These are phyloP conservation scores for Euwallacea fornicatus DNA, from an alignment of 1,140 invertebrate genomes.

Conservation along the genomic window DNA sequence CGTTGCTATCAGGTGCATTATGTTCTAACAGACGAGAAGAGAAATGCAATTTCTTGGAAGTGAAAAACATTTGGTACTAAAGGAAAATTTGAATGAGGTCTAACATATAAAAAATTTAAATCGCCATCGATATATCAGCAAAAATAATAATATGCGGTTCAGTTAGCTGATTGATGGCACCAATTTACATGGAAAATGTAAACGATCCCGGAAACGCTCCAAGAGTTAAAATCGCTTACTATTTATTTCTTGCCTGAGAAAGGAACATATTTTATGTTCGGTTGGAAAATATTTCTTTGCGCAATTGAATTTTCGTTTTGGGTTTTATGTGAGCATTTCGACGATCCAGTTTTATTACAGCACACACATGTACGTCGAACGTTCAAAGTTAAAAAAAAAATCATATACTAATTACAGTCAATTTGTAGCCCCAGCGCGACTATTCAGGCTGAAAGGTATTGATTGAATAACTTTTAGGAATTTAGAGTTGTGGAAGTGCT, in stretches of 20 bases:
- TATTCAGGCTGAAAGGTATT: no score
- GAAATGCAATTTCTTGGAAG: no score
- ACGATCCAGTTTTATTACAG: no score
- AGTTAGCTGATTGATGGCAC: conserved; percentile 9
- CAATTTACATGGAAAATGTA: conserved; percentile 12
- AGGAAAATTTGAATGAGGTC: no score
- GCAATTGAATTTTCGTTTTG: neutral
- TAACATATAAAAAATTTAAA: conserved; percentile 3
- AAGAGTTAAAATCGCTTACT: conserved; percentile 8
- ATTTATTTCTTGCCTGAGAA: conserved; percentile 12
- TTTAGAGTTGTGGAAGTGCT: neutral
- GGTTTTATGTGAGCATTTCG: neutral
- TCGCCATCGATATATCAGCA: conserved; percentile 1
- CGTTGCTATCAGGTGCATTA: no score
- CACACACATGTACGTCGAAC: no score
- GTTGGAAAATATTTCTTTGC: conserved; percentile 8
- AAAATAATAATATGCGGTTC: conserved; percentile 6
- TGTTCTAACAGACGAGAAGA: no score
- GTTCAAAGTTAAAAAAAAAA: no score
- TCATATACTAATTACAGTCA: no score
- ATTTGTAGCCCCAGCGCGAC: no score
- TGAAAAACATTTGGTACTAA: no score
- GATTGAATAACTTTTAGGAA: no score
- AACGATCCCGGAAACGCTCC: conserved; percentile 1
- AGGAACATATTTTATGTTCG: neutral